These are phyloP conservation scores for Parnassius smintheus DNA, from an alignment of 2,888 invertebrate genomes.

Conservation along the genomic window DNA sequence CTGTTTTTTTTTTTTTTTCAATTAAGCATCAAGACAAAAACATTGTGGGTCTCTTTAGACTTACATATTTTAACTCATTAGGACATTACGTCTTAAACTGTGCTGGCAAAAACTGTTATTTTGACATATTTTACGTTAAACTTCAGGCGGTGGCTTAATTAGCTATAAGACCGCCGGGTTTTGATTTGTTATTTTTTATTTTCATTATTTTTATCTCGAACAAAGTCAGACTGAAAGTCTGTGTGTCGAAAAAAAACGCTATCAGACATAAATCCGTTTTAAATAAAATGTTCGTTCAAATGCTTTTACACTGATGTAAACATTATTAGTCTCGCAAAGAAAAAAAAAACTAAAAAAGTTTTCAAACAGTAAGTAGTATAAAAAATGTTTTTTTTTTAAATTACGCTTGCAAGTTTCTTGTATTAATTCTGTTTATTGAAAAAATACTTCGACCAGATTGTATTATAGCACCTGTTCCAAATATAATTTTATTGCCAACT, in stretches of 20 bases:
- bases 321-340: no score
- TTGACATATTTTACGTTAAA: slow-evolving; percentile 12
- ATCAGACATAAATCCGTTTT: no score
- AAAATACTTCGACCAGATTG: not conserved
- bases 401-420: no score
- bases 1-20: not conserved
- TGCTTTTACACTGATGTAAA: no score
- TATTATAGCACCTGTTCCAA: slow-evolving; percentile 1
- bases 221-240: no score
- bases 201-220: no score
- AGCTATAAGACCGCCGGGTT: not conserved
- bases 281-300: no score
- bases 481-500: slow-evolving; percentile 4
- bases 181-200: not conserved
- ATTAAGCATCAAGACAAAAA: slow-evolving; percentile 5
- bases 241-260: no score
- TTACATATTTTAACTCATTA: slow-evolving; percentile 12
- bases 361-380: no score
- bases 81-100: slow-evolving; percentile 5
- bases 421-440: not conserved
- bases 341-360: no score
- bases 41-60: slow-evolving; percentile 8
- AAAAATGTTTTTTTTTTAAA: no score
- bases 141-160: slow-evolving; percentile 7
- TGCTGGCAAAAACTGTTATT: slow-evolving; percentile 3